Percentiles rank a stretch among this genome's conserved stretches.
These are phyloP conservation scores for Tethea ocularis DNA, from an alignment of 2,888 invertebrate genomes.

Conservation along the genomic window DNA sequence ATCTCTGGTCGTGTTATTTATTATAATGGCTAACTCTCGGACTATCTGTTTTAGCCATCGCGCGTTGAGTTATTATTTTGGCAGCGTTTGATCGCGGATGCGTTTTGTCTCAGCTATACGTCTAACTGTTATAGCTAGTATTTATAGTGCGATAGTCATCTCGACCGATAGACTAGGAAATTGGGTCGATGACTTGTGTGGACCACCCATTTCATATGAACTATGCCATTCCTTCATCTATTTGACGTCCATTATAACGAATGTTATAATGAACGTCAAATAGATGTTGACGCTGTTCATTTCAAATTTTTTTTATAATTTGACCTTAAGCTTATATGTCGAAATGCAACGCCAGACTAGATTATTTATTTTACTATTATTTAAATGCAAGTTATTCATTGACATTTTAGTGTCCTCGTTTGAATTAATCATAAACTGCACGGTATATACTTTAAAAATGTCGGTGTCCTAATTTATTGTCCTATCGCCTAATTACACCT, in stretches of 20 bases:
- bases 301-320: background rate
- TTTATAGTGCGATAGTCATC: conserved; percentile 70
- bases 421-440: conserved; percentile 19
- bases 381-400: conserved; percentile 8
- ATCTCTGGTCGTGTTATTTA: conserved; percentile 29
- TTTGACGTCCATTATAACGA: background rate
- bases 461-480: conserved; percentile 41
- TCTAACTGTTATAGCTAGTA: conserved; percentile 49
- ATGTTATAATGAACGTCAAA: too few relatives aligned
- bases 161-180: conserved; percentile 65
- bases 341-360: background rate
- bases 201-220: conserved; percentile 35
- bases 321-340: conserved; percentile 9
- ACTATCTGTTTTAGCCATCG: conserved; percentile 45
- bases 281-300: background rate
- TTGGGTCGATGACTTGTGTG: conserved; percentile 69
- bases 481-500: conserved; percentile 33
- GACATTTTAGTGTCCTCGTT: conserved; percentile 11
- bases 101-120: conserved; percentile 64
- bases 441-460: conserved; percentile 25
- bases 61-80: conserved; percentile 67
- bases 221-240: conserved; percentile 12
- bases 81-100: conserved; percentile 70
- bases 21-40: conserved; percentile 47
- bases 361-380: conserved; percentile 9